Evolutionary conservation across 2,888 invertebrate genomes (phyloP), one percentile per base, ranked within the genome.

Genomic region (Hydriomena furcata): DNA sequence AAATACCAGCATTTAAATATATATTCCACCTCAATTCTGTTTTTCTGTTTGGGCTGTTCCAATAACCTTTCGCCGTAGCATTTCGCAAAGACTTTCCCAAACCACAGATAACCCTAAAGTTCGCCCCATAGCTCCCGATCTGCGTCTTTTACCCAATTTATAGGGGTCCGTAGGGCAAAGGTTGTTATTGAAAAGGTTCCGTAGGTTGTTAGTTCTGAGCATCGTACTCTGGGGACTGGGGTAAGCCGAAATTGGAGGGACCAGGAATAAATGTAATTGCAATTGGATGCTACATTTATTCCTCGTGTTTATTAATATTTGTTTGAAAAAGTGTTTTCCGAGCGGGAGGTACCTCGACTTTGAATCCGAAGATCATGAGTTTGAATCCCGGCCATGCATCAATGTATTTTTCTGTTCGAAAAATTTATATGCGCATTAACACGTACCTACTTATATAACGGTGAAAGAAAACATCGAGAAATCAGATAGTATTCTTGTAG

Each of bases 151-250:
- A 36, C 46, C 40, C 57, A 60, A 65, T 61, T 63, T 65, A 65
- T 65, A 37, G 57, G 58, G 63, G 65, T 60, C 55, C 50, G 44
- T 43, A 37, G 42, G 52, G 42, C 45, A 11, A 42, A 48, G 55
- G 56, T 52, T 51, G 60, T 55, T 61, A 66, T 66, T 60, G 60
- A 60, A 61, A 57, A 58, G 52, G 57, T 38, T 54, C 44, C 43
- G 38, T 28, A 6, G 42, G 38, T 34, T 47, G 43, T 43, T 46
- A 52, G 46, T 52, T 11, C 34, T 27, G 32, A 43, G 35, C n/a
- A 45, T 31, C 23, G 35, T 13, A 7, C 52, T 38, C 52, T 7
- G 1, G 52, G 38, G 52, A 47, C 28, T 17, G 28, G 42, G 42
- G 43, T 36, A 11, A 36, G 28, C 24, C 7, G 44, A 24, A 47